These are phyloP conservation scores for Hirtodrosophila confusa DNA, from an alignment of 2,888 invertebrate genomes.

Conservation along the genomic window DNA sequence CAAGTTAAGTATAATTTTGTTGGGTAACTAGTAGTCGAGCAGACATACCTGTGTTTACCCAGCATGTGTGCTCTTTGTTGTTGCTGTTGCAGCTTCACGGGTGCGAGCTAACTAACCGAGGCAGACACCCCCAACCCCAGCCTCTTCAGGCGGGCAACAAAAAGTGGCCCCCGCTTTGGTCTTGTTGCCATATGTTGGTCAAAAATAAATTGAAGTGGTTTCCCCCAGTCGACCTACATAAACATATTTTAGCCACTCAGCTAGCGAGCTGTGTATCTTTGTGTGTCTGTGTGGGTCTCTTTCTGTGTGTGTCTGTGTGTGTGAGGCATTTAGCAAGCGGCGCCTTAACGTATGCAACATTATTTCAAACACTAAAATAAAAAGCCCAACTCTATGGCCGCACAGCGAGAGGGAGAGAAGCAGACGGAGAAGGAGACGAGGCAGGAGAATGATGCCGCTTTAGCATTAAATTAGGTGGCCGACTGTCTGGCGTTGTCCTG, in stretches of 20 bases:
- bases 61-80: constrained; percentile 25
- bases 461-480: constrained; percentile 71
- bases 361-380: constrained; percentile 68
- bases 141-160: constrained; percentile 30
- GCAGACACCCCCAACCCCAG: constrained; percentile 42
- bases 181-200: constrained; percentile 73
- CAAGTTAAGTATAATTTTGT: too few relatives aligned
- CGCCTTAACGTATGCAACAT: constrained; percentile 73
- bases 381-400: constrained; percentile 57
- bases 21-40: constrained; percentile 2
- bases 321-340: constrained; percentile 70
- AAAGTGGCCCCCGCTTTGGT: constrained; percentile 41
- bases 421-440: rapidly evolving
- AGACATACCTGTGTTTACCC: constrained; percentile 13
- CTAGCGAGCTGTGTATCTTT: constrained; percentile 44
- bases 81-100: constrained; percentile 18
- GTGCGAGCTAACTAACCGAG: constrained; percentile 50
- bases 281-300: constrained; percentile 30
- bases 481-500: constrained; percentile 34
- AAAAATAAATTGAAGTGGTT: constrained; percentile 78
- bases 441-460: constrained; percentile 47
- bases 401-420: constrained; percentile 5
- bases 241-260: constrained; percentile 64
- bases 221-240: constrained; percentile 58
- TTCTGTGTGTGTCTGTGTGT: constrained; percentile 22